Base-by-base conservation (phyloP, 1,140 invertebrate genomes). In the Scaptodrosophila lebanonensis region DNA sequence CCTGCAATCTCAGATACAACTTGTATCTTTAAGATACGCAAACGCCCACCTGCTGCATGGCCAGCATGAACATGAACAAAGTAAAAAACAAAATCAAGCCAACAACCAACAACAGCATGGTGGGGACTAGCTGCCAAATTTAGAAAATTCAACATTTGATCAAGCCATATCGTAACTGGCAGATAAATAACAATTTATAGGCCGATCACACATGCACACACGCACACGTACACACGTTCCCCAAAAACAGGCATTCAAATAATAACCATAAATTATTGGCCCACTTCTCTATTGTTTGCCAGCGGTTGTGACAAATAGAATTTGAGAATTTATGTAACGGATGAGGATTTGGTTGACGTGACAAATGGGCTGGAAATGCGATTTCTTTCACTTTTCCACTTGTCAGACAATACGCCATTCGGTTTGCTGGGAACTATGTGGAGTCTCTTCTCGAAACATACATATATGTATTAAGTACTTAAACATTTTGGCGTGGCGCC, bases 131-230 rank as follows among this genome's bases (percentile, higher is more conserved):
- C 39, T 76, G 36, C 71, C 66, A 50, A 47, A 52, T 42, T 63
- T 53, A 71, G 72, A 13, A 36, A 66, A 30, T 58, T 29, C 71
- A 35, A 58, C 71, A 76, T 76, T 58, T 76, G 62, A 54, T 65
- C 58, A 32, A 51, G 33, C 48, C 22, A 8, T 43, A 25, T 42
- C 15, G 25, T 30, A 25, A 25, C 18, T 36, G 11, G 33, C 18
- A 35, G 45, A 73, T 73, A 54, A 67, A 73, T 35, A 56, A 39
- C 35, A 68, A 71, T 71, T 70, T 65, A 65, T 71, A 66, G 61
- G 44, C 61, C 33, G 61, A 60, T 54, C 67, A 29, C 54, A 58
- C 30, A 43, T 15, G 15, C 40, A 25, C 8, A 13, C 45, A 25
- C 32, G 54, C 64, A 69, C 47, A 71, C 42, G 9, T 15, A 12